Evolutionary conservation across 2,888 invertebrate species (phyloP).

Genomic region (Lottia gigantea): DNA sequence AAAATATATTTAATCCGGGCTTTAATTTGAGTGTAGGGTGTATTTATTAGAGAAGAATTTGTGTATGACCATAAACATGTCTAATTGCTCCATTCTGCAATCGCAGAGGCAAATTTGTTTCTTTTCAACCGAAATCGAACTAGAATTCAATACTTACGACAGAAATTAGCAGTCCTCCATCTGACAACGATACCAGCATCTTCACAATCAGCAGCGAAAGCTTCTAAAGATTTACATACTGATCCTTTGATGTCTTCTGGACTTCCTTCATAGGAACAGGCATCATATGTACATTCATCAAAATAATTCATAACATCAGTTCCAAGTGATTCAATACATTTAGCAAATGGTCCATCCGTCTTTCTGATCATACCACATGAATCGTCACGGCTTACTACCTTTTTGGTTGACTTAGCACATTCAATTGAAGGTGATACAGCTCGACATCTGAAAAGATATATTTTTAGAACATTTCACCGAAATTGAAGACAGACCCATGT

Average conservation of each 20-base stretch:
- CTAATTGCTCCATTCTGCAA: too few species aligned
- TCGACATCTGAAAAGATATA: conserved; percentile 18
- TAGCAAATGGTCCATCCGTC: conserved; percentile 27
- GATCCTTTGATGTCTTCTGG: conserved; percentile 12
- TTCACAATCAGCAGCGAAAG: conserved; percentile 34
- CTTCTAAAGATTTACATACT: conserved; percentile 31
- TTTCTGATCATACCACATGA: conserved; percentile 29
- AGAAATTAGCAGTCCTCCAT: conserved; percentile 31
- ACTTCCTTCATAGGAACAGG: conserved; percentile 29
- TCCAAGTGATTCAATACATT: conserved; percentile 24
- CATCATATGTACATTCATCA: conserved; percentile 32
- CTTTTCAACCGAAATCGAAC: too few species aligned
- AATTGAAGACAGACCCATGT: too few species aligned
- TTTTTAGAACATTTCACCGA: too few species aligned
- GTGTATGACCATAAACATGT: too few species aligned
- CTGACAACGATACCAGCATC: conserved; percentile 26
- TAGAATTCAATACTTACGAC: conserved; percentile 26
- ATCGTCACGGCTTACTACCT: conserved; percentile 12
- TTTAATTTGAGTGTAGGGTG: too few species aligned
- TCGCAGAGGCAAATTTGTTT: too few species aligned
- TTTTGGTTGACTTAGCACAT: conserved; percentile 16
- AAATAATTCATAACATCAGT: conserved; percentile 25
- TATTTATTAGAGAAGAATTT: too few species aligned
- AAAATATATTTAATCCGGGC: too few species aligned
- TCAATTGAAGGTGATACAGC: conserved; percentile 14